Evolutionary conservation across 1,140 invertebrate genomes (phyloP), one percentile per base, ranked within the genome.

Genomic region (Drosophila prosaltans): DNA sequence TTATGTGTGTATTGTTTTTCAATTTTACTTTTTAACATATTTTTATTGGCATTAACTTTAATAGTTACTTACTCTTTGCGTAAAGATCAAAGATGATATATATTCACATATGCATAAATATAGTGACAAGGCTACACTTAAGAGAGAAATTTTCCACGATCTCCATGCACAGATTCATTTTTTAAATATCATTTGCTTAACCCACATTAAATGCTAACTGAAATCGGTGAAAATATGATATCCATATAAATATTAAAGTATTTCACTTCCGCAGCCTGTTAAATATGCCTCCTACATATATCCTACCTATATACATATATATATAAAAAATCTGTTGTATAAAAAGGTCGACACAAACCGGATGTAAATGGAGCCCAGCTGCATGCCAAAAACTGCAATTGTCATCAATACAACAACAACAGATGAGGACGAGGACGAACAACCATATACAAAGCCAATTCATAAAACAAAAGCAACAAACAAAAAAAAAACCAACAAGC

Each of bases 311-410:
- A 63, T 7, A 39, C 54, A 60, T 43, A 48, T 59, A 43, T 64
- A 70, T 55, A 26, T 78, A 74, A 83, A 78, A 77, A 85, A 85
- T 85, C 81, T 75, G 78, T 54, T 79, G 57, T 26, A 48, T 67
- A 85, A 83, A 82, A 78, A 68, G 64, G 65, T 32, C 41, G 54
- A 72, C 72, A 69, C 39, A 63, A 63, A 77, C 80, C 83, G 83
- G 83, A 88, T 88, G 84, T 88, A 83, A 88, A 80, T 77, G 82
- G 21, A 36, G 63, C 63, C 72, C 83, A 88, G 83, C 84, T 88
- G 83, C 77, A 80, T 74, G 83, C 83, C 77, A 76, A 80, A 72
- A 83, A 88, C 76, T 88, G 80, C 84, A 88, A 88, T 88, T 88
- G 83, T 88, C 83, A 86, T 86, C 83, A 73, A 80, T 82, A 70